Percentiles rank a stretch among this genome's conserved stretches.
These are phyloP conservation scores for Pentalonia nigronervosa DNA, from an alignment of 1,140 invertebrate species.

Conservation along the genomic window DNA sequence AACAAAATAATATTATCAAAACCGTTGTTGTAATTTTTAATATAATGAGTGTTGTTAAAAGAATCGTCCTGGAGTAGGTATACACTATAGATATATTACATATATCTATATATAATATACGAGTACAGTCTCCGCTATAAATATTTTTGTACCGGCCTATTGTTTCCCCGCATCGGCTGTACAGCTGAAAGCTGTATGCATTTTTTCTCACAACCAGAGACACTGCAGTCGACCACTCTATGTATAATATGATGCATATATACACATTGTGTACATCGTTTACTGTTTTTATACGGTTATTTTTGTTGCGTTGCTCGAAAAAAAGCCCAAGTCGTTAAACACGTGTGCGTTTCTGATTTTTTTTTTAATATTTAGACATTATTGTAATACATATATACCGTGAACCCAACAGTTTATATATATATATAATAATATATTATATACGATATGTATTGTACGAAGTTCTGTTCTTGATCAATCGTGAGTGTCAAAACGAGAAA, in stretches of 20 bases:
- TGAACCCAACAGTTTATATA: neutral
- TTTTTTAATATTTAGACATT: neutral
- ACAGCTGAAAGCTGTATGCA: neutral
- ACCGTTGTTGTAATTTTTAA: no score
- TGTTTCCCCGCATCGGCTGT: neutral
- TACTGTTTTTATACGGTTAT: neutral
- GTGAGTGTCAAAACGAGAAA: neutral
- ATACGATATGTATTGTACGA: conserved; percentile 5
- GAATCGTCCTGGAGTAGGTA: no score
- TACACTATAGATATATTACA: no score
- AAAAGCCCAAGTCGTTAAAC: neutral
- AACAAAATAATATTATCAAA: no score
- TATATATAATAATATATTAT: neutral
- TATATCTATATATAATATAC: neutral
- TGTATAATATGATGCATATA: neutral
- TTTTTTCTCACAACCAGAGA: neutral
- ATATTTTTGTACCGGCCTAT: neutral
- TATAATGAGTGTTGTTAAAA: no score
- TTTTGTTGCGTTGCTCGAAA: neutral
- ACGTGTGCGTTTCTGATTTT: neutral
- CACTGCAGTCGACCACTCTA: neutral
- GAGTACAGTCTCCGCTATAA: neutral
- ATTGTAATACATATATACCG: neutral
- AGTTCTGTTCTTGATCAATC: neutral
- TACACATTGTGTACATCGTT: neutral